phyloP scores from a whole-genome alignment of 2,797 vertebrate genomes.

The Acipenser transmontanus region DNA sequence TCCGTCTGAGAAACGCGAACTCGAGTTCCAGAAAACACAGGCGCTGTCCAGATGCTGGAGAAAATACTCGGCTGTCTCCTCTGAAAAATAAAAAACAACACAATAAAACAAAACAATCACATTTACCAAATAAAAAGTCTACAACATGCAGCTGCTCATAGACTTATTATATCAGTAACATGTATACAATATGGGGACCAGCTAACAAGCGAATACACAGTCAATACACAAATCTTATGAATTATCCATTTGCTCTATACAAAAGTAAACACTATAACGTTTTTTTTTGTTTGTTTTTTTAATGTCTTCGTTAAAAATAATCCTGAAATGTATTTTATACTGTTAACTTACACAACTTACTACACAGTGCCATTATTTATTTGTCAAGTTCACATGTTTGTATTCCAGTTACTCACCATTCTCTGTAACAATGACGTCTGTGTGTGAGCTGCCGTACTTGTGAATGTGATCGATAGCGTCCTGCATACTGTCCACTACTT shows the following conservation, averaged over 20 bases:
- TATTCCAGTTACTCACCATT: conserved; percentile 64
- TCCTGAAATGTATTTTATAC: too few relatives aligned
- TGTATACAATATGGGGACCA: too few relatives aligned
- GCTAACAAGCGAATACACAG: too few relatives aligned
- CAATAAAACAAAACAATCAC: neutral
- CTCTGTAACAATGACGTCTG: conserved; percentile 87
- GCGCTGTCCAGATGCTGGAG: conserved; percentile 90
- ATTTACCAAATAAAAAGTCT: neutral
- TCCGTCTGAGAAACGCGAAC: conserved; percentile 88
- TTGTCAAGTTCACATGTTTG: too few relatives aligned
- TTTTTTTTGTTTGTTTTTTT: too few relatives aligned
- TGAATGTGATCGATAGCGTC: conserved; percentile 92
- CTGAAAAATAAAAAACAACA: conserved; percentile 41
- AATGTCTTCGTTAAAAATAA: too few relatives aligned
- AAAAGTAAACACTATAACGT: too few relatives aligned
- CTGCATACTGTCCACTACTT: conserved; percentile 83
- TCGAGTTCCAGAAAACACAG: conserved; percentile 95
- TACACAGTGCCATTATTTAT: neutral
- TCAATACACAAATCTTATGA: too few relatives aligned
- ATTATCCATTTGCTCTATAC: too few relatives aligned
- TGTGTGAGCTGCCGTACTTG: conserved; percentile 95
- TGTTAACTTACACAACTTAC: neutral
- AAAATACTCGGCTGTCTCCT: conserved; percentile 87
- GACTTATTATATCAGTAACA: too few relatives aligned
- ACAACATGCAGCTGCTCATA: too few relatives aligned